Percentiles rank a stretch among this genome's conserved stretches.
Evolutionary conservation across 2,888 invertebrate species (phyloP).

Genomic region (Trisateles emortualis): DNA sequence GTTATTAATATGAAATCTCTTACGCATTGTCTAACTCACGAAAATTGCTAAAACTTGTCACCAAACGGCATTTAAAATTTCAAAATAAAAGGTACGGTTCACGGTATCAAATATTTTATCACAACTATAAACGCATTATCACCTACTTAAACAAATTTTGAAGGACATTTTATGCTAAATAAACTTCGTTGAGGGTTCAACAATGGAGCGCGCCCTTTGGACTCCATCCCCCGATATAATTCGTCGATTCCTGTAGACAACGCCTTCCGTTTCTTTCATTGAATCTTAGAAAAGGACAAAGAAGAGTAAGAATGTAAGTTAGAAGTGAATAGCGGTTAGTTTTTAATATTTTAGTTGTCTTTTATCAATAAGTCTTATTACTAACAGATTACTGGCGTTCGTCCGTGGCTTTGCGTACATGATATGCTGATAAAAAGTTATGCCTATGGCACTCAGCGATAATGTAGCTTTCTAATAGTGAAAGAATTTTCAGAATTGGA

Average conservation of each 20-base stretch:
- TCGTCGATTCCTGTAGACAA: constrained; percentile 74
- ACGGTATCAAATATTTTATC: not conserved
- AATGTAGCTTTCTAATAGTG: too few species aligned
- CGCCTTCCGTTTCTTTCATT: constrained; percentile 77
- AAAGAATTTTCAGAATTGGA: too few species aligned
- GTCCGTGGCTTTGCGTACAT: too few species aligned
- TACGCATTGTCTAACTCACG: too few species aligned
- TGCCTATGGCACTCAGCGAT: too few species aligned
- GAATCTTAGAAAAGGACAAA: constrained; percentile 63
- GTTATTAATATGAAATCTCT: too few species aligned
- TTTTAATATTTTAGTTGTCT: not conserved
- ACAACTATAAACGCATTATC: constrained; percentile 39
- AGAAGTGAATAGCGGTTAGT: constrained; percentile 36
- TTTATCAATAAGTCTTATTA: too few species aligned
- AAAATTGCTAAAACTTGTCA: too few species aligned
- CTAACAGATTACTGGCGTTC: too few species aligned
- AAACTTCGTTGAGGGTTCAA: constrained; percentile 67
- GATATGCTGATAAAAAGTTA: too few species aligned
- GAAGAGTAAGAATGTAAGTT: constrained; percentile 41
- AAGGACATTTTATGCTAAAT: constrained; percentile 74
- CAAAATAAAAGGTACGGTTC: too few species aligned
- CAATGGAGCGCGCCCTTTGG: constrained; percentile 68
- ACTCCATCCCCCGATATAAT: constrained; percentile 63
- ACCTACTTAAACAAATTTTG: constrained; percentile 58
- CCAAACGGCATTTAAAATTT: too few species aligned